phyloP scores from a whole-genome alignment of 2,888 invertebrate species.

The Gandaritis pyraliata region DNA sequence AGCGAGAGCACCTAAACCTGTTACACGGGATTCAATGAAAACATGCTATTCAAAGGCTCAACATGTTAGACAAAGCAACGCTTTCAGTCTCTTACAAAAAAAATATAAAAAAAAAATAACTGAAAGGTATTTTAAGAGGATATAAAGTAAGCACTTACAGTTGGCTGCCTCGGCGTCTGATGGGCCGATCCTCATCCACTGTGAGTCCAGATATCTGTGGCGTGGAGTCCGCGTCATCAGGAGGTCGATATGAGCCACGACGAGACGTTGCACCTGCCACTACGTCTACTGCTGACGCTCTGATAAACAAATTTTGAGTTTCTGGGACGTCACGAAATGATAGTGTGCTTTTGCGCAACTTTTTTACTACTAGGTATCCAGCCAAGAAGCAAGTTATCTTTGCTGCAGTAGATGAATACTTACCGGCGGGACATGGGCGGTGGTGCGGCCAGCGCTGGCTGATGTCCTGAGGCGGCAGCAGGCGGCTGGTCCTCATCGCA shows the following conservation, averaged over 20 bases:
- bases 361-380: too few relatives aligned
- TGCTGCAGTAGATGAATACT: background rate
- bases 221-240: slow-evolving; percentile 85
- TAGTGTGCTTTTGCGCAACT: too few relatives aligned
- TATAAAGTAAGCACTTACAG: slow-evolving; percentile 86
- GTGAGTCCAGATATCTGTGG: slow-evolving; percentile 84
- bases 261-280: slow-evolving; percentile 87
- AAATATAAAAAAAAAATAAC: background rate
- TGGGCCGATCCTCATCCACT: slow-evolving; percentile 89
- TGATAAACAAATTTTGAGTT: slow-evolving; percentile 39
- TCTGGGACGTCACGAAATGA: too few relatives aligned
- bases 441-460: slow-evolving; percentile 87
- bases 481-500: slow-evolving; percentile 89
- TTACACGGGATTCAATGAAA: slow-evolving; percentile 25
- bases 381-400: too few relatives aligned
- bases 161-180: slow-evolving; percentile 91
- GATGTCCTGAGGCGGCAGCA: slow-evolving; percentile 53
- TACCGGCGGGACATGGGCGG: slow-evolving; percentile 90
- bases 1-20: slow-evolving; percentile 26
- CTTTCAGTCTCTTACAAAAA: background rate
- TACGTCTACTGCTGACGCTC: slow-evolving; percentile 94
- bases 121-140: too few relatives aligned
- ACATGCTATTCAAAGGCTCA: slow-evolving; percentile 22
- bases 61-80: slow-evolving; percentile 4
- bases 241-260: slow-evolving; percentile 85